Percentiles rank a stretch among this genome's conserved stretches.
phyloP scores from a whole-genome alignment of 2,797 vertebrate species.

The Molossus alvarezi region DNA sequence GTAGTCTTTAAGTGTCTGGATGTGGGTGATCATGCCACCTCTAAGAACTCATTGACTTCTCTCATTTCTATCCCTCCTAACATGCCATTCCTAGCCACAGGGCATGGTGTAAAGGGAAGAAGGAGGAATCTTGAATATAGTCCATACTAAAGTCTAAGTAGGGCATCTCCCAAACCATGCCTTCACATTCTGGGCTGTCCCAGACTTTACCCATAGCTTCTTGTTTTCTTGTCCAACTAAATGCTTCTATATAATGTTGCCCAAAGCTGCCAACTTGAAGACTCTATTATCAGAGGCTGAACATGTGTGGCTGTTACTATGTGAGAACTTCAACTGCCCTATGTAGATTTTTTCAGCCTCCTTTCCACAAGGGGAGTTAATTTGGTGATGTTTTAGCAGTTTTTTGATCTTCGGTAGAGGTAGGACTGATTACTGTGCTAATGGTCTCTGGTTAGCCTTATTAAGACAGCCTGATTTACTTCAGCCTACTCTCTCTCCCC shows the following conservation, averaged over 20 bases:
- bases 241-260: background rate
- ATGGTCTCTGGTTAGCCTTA: background rate
- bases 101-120: background rate
- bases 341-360: background rate
- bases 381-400: background rate
- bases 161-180: background rate
- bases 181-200: background rate
- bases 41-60: conserved; percentile 11
- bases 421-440: background rate
- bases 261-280: background rate
- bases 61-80: background rate
- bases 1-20: background rate
- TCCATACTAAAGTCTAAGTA: background rate
- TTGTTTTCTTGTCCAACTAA: background rate
- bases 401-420: background rate
- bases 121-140: background rate
- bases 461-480: background rate
- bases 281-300: background rate
- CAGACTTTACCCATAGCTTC: background rate
- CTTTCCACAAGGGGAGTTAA: background rate
- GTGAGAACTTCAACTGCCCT: background rate
- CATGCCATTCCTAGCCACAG: background rate
- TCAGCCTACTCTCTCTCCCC: background rate
- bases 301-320: background rate
- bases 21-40: background rate